These are phyloP conservation scores for Hirtodrosophila histrioides DNA, from an alignment of 2,888 invertebrate species.

Conservation along the genomic window DNA sequence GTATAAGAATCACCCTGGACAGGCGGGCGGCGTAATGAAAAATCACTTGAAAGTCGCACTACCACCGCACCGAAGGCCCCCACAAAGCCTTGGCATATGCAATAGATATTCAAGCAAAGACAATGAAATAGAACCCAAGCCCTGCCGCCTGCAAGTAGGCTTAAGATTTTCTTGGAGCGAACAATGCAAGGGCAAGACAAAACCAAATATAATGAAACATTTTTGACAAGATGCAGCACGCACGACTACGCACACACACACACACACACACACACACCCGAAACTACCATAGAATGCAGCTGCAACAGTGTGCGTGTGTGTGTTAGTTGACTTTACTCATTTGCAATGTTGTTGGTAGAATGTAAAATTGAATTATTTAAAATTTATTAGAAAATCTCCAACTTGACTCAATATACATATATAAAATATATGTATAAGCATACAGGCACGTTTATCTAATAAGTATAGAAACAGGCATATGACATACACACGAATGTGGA, in stretches of 20 bases:
- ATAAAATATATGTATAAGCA: constrained; percentile 19
- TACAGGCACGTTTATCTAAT: background rate
- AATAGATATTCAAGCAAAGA: constrained; percentile 58
- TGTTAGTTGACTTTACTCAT: constrained; percentile 73
- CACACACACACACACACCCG: constrained; percentile 5
- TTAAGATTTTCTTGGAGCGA: constrained; percentile 71
- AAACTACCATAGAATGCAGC: constrained; percentile 24
- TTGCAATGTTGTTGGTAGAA: constrained; percentile 77
- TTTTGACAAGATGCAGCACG: constrained; percentile 71
- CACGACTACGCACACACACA: constrained; percentile 37
- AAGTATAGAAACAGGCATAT: constrained; percentile 10
- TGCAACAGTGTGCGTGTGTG: constrained; percentile 38
- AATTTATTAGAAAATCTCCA: constrained; percentile 79
- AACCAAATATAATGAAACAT: constrained; percentile 75
- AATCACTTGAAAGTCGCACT: constrained; percentile 65
- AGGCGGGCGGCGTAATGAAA: constrained; percentile 50
- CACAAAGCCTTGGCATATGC: constrained; percentile 43
- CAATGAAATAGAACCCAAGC: constrained; percentile 30
- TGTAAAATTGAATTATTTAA: constrained; percentile 80
- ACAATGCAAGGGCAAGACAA: constrained; percentile 61
- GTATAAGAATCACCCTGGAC: constrained; percentile 29
- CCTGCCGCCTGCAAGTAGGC: constrained; percentile 49
- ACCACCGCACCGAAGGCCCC: constrained; percentile 15
- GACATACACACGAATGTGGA: too few species aligned
- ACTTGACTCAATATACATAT: constrained; percentile 57